Evolutionary conservation across 2,113 vertebrate genomes (phyloP).

Genomic region (Sorex fumeus): DNA sequence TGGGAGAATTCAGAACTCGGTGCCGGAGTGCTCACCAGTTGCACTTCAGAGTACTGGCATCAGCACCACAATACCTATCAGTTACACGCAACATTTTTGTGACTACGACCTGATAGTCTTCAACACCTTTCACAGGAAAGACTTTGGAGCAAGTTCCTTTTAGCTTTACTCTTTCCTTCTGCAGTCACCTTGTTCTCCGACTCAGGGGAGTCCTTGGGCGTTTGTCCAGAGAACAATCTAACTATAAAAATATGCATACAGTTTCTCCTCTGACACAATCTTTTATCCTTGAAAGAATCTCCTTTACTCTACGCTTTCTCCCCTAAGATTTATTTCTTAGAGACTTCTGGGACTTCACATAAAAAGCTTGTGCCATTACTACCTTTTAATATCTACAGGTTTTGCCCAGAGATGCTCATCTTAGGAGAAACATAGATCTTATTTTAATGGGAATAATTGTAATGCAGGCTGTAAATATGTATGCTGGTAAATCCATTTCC

Average conservation of each 20-base stretch:
- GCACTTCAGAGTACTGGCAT: not conserved
- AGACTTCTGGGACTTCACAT: not conserved
- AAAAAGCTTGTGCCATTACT: not conserved
- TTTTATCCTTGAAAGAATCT: conserved; percentile 48
- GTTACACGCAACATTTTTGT: not conserved
- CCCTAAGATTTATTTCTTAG: not conserved
- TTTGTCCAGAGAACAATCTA: conserved; percentile 51
- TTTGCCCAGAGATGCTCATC: not conserved
- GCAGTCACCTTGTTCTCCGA: not conserved
- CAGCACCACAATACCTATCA: not conserved
- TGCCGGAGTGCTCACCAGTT: not conserved
- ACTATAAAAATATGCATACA: conserved; percentile 20
- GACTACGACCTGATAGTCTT: not conserved
- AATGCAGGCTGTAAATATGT: not conserved
- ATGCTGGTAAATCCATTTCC: not conserved
- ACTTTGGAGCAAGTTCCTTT: not conserved
- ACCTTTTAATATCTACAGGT: not conserved
- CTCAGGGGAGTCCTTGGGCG: not conserved
- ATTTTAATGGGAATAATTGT: not conserved
- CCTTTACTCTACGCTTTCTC: not conserved
- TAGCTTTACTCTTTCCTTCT: conserved; percentile 4
- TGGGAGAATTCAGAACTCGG: not conserved
- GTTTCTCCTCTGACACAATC: conserved; percentile 41
- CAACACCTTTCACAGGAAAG: not conserved
- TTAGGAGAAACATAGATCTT: not conserved